Percentiles rank a stretch among this genome's conserved stretches.
phyloP scores from a whole-genome alignment of 2,888 invertebrate species.

The Drosophila austrosaltans region DNA sequence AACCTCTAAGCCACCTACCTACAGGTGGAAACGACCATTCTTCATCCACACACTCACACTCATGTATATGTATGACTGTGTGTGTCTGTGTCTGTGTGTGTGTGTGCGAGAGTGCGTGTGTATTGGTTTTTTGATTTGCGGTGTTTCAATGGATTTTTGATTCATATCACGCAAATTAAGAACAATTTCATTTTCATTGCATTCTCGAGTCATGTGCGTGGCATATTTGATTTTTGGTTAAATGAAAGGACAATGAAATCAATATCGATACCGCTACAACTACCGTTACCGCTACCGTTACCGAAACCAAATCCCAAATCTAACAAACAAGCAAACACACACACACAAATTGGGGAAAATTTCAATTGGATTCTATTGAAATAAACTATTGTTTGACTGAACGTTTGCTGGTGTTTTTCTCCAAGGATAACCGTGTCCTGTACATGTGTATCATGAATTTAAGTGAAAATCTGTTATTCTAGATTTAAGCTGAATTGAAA shows the following conservation, averaged over 20 bases:
- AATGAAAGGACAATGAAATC: slow-evolving; percentile 17
- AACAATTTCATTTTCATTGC: slow-evolving; percentile 71
- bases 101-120: slow-evolving; percentile 10
- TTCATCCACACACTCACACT: background rate
- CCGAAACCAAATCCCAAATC: slow-evolving; percentile 10
- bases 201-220: slow-evolving; percentile 51
- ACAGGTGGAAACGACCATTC: background rate
- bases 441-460: background rate
- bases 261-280: background rate
- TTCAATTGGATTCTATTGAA: slow-evolving; percentile 3
- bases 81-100: background rate
- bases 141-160: slow-evolving; percentile 61
- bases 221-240: slow-evolving; percentile 61
- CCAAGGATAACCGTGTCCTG: slow-evolving; percentile 2
- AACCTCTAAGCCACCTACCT: slow-evolving; percentile 5
- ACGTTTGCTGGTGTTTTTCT: background rate
- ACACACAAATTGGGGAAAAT: background rate
- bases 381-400: slow-evolving; percentile 22
- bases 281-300: background rate
- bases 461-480: background rate
- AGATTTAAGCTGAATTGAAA: background rate
- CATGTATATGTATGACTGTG: background rate
- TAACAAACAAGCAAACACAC: slow-evolving; percentile 12
- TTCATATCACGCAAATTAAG: slow-evolving; percentile 75
- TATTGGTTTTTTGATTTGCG: slow-evolving; percentile 43